Evolutionary conservation across 2,888 invertebrate species (phyloP), one percentile per base, ranked within the genome.

Genomic region (Phyllotreta striolata): DNA sequence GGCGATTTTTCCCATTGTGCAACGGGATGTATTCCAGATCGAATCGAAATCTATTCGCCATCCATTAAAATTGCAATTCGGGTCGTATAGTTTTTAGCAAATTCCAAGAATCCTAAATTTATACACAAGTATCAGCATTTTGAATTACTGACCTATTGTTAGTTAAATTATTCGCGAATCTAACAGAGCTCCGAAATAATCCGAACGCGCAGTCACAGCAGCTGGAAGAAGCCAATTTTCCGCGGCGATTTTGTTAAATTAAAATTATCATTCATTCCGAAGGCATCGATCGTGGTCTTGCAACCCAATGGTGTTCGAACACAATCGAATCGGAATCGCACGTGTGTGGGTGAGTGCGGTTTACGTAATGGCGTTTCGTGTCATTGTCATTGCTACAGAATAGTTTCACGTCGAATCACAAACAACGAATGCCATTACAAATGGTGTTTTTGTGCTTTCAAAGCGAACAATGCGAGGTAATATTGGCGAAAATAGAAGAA

Each of bases 301-400:
- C 55, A 55, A 55, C 35, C 35, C 12, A 35, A 55, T 55, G 55
- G 24, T 13, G 40, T 13, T 43, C 41, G 10, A 55, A 55, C 34
- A 55, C 55, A 24, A 55, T 55, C 41, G 55, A 40, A 35, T 43
- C 24, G 44, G 55, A 40, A 35, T 43, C 24, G 44, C 55, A 55
- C 44, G 44, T 44, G 55, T 37, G 55, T 55, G 35, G 55, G 44
- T 55, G 55, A 40, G 44, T 44, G 47, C 14, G 47, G 9, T 35
- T 55, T 13, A 44, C 55, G 37, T 55, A 55, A 55, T 55, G 43
- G 55, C 35, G 44, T 55, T 24, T 40, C 54, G 40, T 54, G 54
- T 38, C 54, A 54, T 54, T 54, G 54, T 54, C 54, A 54, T 40
- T 54, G 40, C 47, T 34, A 14, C 34, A 34, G 47, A 7, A 47